phyloP scores from a whole-genome alignment of 1,140 invertebrate genomes.

The Philopotamus ludificatus region DNA sequence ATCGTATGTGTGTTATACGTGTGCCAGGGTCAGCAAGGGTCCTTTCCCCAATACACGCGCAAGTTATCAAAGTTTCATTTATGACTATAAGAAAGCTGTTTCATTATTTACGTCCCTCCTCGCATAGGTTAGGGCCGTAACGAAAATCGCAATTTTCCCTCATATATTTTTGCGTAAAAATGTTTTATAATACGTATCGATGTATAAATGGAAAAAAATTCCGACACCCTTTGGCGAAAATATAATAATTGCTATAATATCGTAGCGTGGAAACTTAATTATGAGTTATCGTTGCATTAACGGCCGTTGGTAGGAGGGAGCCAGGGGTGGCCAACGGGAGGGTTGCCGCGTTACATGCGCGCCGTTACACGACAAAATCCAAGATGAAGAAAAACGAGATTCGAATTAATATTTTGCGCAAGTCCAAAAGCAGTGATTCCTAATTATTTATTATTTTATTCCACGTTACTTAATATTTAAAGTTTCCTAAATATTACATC shows the following conservation, averaged over 20 bases:
- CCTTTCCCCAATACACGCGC: background rate
- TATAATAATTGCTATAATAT: slow-evolving; percentile 23
- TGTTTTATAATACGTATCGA: background rate
- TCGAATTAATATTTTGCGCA: too few relatives aligned
- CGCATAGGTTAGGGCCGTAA: background rate
- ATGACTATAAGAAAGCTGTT: slow-evolving; percentile 14
- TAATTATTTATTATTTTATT: too few relatives aligned
- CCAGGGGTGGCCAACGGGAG: slow-evolving; percentile 1
- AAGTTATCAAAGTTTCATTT: slow-evolving; percentile 29
- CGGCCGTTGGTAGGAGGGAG: slow-evolving; percentile 15
- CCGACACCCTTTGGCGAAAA: slow-evolving; percentile 6
- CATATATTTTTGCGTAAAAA: too few relatives aligned
- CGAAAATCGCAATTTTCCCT: background rate
- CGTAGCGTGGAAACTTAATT: slow-evolving; percentile 39
- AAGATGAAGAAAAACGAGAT: background rate
- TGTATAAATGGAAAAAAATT: background rate
- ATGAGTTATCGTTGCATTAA: slow-evolving; percentile 42
- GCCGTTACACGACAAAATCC: slow-evolving; percentile 15
- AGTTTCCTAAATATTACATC: too few relatives aligned
- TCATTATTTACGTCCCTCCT: slow-evolving; percentile 7
- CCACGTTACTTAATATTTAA: too few relatives aligned
- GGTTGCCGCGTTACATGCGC: slow-evolving; percentile 5
- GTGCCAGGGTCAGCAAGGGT: background rate
- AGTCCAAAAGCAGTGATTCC: slow-evolving; percentile 10
- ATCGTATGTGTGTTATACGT: background rate